Evolutionary conservation across 2,113 vertebrate genomes (phyloP).

Genomic region (Lasiurus cinereus): DNA sequence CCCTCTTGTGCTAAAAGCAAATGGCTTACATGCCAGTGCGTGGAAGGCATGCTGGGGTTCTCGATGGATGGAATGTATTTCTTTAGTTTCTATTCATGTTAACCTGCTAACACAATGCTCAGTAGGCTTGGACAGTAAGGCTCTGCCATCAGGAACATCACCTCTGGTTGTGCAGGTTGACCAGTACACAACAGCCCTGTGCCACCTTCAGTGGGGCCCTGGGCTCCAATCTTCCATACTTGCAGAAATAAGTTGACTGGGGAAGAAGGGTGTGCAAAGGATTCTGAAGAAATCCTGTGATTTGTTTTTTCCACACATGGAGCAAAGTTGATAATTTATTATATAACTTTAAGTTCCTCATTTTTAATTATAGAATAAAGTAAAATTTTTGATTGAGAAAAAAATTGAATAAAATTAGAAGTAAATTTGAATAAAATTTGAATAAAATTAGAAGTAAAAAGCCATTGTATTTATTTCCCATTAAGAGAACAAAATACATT

Average conservation of each 20-base stretch:
- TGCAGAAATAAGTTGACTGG: slow-evolving; percentile 23
- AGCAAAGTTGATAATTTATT: neutral
- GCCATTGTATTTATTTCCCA: slow-evolving; percentile 48
- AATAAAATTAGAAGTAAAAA: slow-evolving; percentile 49
- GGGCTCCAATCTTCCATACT: neutral
- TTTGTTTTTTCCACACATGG: neutral
- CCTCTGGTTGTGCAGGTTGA: neutral
- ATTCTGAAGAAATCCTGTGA: slow-evolving; percentile 14
- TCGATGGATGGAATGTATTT: neutral
- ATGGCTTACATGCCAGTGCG: neutral
- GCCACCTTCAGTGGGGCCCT: neutral
- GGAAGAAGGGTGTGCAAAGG: neutral
- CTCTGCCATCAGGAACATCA: neutral
- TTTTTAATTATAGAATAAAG: slow-evolving; percentile 13
- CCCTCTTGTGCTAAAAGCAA: slow-evolving; percentile 26
- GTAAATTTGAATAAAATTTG: slow-evolving; percentile 18
- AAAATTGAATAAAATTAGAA: slow-evolving; percentile 38
- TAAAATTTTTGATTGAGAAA: neutral
- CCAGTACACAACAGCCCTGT: neutral
- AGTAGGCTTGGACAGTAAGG: slow-evolving; percentile 12
- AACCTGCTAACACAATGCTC: slow-evolving; percentile 11
- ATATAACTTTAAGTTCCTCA: slow-evolving; percentile 18
- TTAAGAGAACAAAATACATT: neutral
- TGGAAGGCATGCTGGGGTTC: neutral
- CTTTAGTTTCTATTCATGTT: neutral